Evolutionary conservation across 2,888 invertebrate genomes (phyloP), one percentile per base, ranked within the genome.

Genomic region (Colletes collaris): DNA sequence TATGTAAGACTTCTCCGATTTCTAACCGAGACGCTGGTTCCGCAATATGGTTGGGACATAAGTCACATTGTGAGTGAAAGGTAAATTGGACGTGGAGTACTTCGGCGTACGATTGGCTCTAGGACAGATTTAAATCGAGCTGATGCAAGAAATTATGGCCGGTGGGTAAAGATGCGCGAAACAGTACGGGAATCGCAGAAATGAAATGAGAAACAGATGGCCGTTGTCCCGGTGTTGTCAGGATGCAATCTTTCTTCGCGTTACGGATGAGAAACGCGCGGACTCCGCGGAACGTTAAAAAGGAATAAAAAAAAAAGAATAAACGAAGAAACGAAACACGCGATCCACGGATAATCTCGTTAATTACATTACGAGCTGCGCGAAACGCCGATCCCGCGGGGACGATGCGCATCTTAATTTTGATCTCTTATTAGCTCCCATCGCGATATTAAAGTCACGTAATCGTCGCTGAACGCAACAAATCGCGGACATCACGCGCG

Each of bases 331-430:
- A 19, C 49, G 50, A 44, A 11, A 19, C 65, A 79, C 82, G 84
- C 84, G 75, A 84, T 59, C 37, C 62, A 44, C 35, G 62, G 73
- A 68, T 79, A 79, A 79, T 81, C 68, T 19, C 60, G 60, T 74
- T 79, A 82, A 82, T 84, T 82, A 75, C 68, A 66, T 80, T 79
- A 79, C 72, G 66, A 73, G 73, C 16, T 52, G 72, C 65, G 66
- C 59, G 75, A 71, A 76, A 60, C 62, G 78, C 59, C 64, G 66
- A 75, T 81, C 76, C 65, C 76, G 52, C 52, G 53, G 69, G 66
- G 69, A 50, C 64, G 56, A 67, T 62, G 66, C 53, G 73, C 74
- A 69, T 81, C 85, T 84, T 82, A 84, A 84, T 82, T 84, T 77
- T 75, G 66, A 76, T 84, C 84, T 75, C 67, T 60, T 70, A 76